Evolutionary conservation across 2,797 vertebrate species (phyloP), one percentile per base, ranked within the genome.

Genomic region (Gallinago nigripennis): DNA sequence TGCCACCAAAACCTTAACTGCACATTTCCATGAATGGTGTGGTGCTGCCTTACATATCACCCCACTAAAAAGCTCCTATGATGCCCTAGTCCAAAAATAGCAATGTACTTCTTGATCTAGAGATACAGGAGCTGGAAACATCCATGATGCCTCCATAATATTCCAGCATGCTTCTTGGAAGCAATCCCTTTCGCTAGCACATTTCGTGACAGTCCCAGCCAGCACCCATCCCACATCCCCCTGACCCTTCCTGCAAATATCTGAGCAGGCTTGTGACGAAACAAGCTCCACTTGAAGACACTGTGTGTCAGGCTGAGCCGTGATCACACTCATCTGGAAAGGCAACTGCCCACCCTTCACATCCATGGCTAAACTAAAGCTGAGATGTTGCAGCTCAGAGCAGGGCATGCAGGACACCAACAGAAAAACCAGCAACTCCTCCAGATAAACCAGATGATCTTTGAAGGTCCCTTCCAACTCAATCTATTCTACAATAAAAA

Each of bases 301-400:
- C 14, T 0, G 0, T 17, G 11, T 8, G 17, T 57, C 46, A 45
- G 8, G 11, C 12, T n/a, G 64, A 91, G 63, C 28, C 14, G 1
- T 5, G 19, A 51, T 2, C 73, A 53, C 2, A 0, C 48, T 70
- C 3, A 0, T 30, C 71, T 53, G 50, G 75, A 51, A 58, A 72
- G 46, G 50, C 17, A 45, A 50, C 50, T 61, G 41, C 41, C 33
- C 30, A 18, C 56, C n/a, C 3, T 1, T 30, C 82, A 57, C 0
- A 1, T 28, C 80, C 21, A 25, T 0, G 0, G 37, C 30, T 86
- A 64, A 37, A 17, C 33, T 50, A 33, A 10, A 14, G 45, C 20
- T 27, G 60, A 21, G 37, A 33, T 30, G 9, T 15, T 48, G 53
- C 53, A 70, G 60, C 31, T 91, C 57, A 77, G 60, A 78, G 45